Evolutionary conservation across 2,888 invertebrate species (phyloP), one percentile per base, ranked within the genome.

Genomic region (Colostygia pectinataria): DNA sequence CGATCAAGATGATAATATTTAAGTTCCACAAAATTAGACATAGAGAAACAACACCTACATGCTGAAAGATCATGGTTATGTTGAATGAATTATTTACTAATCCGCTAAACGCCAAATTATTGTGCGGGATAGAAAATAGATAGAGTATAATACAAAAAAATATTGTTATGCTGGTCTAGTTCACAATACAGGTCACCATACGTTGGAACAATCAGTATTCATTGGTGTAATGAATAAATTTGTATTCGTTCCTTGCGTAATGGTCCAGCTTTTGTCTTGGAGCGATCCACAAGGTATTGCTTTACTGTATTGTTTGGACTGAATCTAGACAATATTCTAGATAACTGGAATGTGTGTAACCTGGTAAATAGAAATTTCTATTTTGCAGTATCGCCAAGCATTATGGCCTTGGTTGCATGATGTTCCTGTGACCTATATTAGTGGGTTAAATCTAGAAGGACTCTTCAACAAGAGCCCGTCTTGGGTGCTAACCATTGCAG

Each of bases 211-310:
- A 67, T 69, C 47, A 61, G 61, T 63, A 66, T 68, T 66, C 63
- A 71, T 71, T 68, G 65, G 12, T 51, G 41, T 57, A 63, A 64
- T 66, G 61, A 68, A 69, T 67, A 62, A 60, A 70, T 68, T 69
- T 67, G 55, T 63, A 66, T 65, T 53, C 31, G 42, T 56, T 60
- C 53, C 38, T 49, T 44, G 54, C 46, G 41, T 53, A 58, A 53
- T 59, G 37, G 49, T 45, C 42, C 39, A 55, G 55, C 36, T 49
- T 51, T 58, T 57, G 37, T 54, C 50, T 48, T 37, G 29, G 36
- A 51, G 24, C 34, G 38, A 53, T 57, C 54, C 44, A 56, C 33
- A 31, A 31, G 39, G 13, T 32, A 39, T 39, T 47, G 38, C 52
- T 53, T 61, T 56, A 49, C 44, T 49, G 37, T 28, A 44, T 38